A percentile compares a stretch with the other conserved stretches of the same genome.
phyloP scores from a whole-genome alignment of 2,797 vertebrate genomes.

The Salarias fasciatus region DNA sequence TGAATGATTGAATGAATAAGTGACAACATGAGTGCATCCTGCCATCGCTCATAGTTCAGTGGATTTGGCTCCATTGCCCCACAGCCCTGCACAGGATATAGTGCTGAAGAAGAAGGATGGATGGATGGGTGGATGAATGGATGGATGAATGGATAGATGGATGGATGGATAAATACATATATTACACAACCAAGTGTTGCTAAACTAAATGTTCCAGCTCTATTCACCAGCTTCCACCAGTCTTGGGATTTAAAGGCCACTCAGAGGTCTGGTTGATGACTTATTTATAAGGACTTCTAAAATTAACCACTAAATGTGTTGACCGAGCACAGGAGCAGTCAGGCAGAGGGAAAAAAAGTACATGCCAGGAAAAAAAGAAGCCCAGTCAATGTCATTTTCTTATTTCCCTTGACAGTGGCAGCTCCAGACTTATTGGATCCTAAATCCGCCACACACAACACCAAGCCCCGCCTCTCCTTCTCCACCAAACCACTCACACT shows the following conservation, averaged over 20 bases:
- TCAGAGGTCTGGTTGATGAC: slow-evolving; percentile 40
- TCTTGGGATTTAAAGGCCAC: slow-evolving; percentile 18
- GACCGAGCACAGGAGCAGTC: slow-evolving; percentile 15
- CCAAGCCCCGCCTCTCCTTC: slow-evolving; percentile 95
- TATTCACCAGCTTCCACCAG: slow-evolving; percentile 19
- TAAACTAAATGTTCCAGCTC: no score
- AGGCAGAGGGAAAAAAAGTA: background rate
- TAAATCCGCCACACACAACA: slow-evolving; percentile 95
- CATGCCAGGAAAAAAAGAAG: background rate
- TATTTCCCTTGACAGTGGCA: slow-evolving; percentile 87
- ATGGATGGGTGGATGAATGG: no score
- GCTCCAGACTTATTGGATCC: slow-evolving; percentile 97
- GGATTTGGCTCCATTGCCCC: no score
- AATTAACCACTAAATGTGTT: slow-evolving; percentile 52
- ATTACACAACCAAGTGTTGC: background rate
- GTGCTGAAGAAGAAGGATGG: no score
- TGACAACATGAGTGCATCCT: no score
- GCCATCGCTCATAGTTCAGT: no score
- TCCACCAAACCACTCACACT: slow-evolving; percentile 92
- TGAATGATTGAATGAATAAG: no score
- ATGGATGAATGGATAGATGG: no score
- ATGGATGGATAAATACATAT: slow-evolving; percentile 1
- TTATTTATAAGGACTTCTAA: slow-evolving; percentile 58
- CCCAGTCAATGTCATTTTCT: slow-evolving; percentile 27
- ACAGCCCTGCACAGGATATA: no score